Percentiles rank a stretch among this genome's conserved stretches.
These are phyloP conservation scores for Plagodis dolabraria DNA, from an alignment of 2,888 invertebrate genomes.

Conservation along the genomic window DNA sequence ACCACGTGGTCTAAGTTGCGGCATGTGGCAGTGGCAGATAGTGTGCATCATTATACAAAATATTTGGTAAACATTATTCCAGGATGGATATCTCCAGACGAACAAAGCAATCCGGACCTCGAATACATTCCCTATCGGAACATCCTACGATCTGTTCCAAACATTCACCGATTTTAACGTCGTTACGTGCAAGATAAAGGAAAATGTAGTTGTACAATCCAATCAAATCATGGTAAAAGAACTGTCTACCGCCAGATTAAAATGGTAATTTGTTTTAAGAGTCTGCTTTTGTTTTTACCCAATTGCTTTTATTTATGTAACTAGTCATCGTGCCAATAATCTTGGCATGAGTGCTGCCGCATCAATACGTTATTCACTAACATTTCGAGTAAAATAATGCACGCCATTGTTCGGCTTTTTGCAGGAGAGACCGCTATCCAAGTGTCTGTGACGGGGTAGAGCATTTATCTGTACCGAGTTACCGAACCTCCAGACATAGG, in stretches of 20 bases:
- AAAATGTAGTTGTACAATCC: slow-evolving; percentile 82
- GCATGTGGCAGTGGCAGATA: too few species aligned
- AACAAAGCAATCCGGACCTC: slow-evolving; percentile 88
- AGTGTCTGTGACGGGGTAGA: too few species aligned
- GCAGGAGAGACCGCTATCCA: too few species aligned
- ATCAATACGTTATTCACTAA: too few species aligned
- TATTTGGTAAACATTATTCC: slow-evolving; percentile 37
- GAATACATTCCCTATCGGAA: slow-evolving; percentile 89
- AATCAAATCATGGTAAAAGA: slow-evolving; percentile 82
- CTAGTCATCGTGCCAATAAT: too few species aligned
- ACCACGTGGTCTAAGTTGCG: too few species aligned
- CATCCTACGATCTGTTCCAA: slow-evolving; percentile 89
- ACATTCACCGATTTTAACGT: slow-evolving; percentile 91
- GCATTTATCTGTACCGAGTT: too few species aligned
- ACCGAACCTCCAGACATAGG: too few species aligned
- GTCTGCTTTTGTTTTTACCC: not conserved
- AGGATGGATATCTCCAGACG: slow-evolving; percentile 88
- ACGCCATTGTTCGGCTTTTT: too few species aligned
- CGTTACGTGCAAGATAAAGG: slow-evolving; percentile 86
- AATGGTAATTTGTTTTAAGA: slow-evolving; percentile 52
- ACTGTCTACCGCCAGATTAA: slow-evolving; percentile 75
- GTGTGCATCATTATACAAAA: not conserved
- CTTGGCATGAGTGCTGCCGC: too few species aligned
- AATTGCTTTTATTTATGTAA: too few species aligned
- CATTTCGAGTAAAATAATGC: too few species aligned